Evolutionary conservation across 1,140 invertebrate species (phyloP).

Genomic region (Pseudobourletiella spinata): DNA sequence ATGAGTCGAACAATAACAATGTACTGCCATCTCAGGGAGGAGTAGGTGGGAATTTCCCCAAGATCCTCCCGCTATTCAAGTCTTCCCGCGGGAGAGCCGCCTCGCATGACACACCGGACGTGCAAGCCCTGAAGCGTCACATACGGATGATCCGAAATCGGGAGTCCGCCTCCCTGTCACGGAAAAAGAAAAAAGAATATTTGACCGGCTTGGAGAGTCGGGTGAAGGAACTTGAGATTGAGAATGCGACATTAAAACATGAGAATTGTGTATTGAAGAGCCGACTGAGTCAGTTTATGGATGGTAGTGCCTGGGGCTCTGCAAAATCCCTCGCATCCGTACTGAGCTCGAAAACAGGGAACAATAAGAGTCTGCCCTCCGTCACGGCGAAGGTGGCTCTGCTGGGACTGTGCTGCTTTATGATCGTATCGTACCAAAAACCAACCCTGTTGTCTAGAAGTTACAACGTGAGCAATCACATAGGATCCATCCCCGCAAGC

Average conservation of each 20-base stretch:
- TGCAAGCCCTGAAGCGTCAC: constrained; percentile 34
- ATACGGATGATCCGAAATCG: constrained; percentile 40
- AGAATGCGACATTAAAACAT: constrained; percentile 60
- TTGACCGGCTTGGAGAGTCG: constrained; percentile 64
- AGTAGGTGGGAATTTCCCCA: not conserved
- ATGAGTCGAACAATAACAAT: not conserved
- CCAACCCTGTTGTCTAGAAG: not conserved
- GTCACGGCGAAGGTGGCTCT: constrained; percentile 31
- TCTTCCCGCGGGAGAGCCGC: constrained; percentile 25
- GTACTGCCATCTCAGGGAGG: not conserved
- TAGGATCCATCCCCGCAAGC: not conserved
- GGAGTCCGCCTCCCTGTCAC: constrained; percentile 78
- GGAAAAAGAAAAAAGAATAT: constrained; percentile 89
- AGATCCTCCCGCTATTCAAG: constrained; percentile 29
- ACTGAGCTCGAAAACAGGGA: not conserved
- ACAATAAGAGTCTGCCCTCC: not conserved
- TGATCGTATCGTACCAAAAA: constrained; percentile 17
- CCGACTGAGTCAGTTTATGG: constrained; percentile 35
- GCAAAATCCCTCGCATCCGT: not conserved
- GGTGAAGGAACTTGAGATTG: constrained; percentile 57
- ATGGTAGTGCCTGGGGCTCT: not conserved
- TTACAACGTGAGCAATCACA: not conserved
- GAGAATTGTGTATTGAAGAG: constrained; percentile 49
- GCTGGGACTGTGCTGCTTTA: constrained; percentile 29
- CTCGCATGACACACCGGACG: constrained; percentile 31